Evolutionary conservation across 2,888 invertebrate species (phyloP).

Genomic region (Tetranychus piercei): DNA sequence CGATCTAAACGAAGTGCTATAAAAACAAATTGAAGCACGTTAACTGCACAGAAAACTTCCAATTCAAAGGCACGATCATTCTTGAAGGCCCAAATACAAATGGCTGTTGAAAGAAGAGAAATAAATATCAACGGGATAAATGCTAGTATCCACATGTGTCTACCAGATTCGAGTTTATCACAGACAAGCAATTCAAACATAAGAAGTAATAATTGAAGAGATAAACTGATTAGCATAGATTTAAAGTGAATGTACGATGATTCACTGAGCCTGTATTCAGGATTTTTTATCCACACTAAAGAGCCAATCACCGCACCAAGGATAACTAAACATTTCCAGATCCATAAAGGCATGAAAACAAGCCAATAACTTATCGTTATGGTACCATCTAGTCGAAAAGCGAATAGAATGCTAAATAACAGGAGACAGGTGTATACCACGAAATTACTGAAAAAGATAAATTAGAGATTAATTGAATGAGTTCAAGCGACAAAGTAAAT

Average conservation of each 20-base stretch:
- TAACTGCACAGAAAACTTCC: slow-evolving; percentile 90
- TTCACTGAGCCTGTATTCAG: slow-evolving; percentile 82
- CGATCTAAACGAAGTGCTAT: slow-evolving; percentile 74
- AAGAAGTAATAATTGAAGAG: slow-evolving; percentile 74
- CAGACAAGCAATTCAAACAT: slow-evolving; percentile 93
- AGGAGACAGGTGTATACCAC: slow-evolving; percentile 82
- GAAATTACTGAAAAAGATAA: slow-evolving; percentile 64
- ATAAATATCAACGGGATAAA: slow-evolving; percentile 84
- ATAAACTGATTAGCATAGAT: slow-evolving; percentile 88
- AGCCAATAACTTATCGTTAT: slow-evolving; percentile 81
- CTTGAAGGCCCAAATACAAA: slow-evolving; percentile 94
- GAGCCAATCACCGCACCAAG: slow-evolving; percentile 76
- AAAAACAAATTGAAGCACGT: slow-evolving; percentile 92
- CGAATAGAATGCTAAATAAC: slow-evolving; percentile 71
- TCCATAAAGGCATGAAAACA: slow-evolving; percentile 88
- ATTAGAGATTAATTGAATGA: background rate
- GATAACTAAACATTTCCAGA: slow-evolving; percentile 79
- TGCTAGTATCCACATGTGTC: slow-evolving; percentile 69
- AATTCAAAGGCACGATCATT: slow-evolving; percentile 92
- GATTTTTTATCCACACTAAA: slow-evolving; percentile 86
- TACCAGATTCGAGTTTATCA: slow-evolving; percentile 73
- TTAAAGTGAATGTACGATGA: slow-evolving; percentile 94
- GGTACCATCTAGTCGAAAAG: slow-evolving; percentile 70
- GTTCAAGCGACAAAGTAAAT: background rate
- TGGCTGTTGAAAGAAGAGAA: slow-evolving; percentile 85